Conservation (phyloP, 2,113 vertebrate genomes). For the Ciconia boyciana region DNA sequence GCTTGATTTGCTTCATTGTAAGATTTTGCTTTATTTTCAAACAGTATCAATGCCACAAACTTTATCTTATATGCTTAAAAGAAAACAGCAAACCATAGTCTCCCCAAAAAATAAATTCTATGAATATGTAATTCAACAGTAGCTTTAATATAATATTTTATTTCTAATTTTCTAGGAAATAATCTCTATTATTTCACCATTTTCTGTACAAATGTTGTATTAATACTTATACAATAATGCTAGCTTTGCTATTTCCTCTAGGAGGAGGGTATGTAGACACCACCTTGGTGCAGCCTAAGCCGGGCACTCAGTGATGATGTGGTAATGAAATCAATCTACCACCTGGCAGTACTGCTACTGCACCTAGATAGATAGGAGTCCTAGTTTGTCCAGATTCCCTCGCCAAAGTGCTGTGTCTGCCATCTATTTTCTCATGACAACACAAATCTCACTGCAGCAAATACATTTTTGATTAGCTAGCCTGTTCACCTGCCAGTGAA, state of each 20-base stretch:
- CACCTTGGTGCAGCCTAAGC: not conserved
- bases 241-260: not conserved
- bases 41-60: not conserved
- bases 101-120: not conserved
- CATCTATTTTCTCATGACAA: not conserved
- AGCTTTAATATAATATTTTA: not conserved
- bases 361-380: not conserved
- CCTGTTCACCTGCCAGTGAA: not conserved
- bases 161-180: not conserved
- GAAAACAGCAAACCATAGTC: not conserved
- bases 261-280: not conserved
- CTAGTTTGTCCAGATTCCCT: not conserved
- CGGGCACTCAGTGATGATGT: rapidly evolving
- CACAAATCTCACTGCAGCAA: not conserved
- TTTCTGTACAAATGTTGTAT: not conserved
- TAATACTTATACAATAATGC: not conserved
- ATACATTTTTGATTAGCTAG: slow-evolving; percentile 30
- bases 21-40: slow-evolving; percentile 27
- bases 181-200: not conserved
- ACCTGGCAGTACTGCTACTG: not conserved
- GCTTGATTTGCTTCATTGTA: not conserved
- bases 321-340: not conserved
- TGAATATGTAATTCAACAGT: not conserved
- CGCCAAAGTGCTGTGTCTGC: not conserved
- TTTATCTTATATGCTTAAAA: not conserved